Conservation (phyloP, 2,797 vertebrate species). For the Natrix natrix region DNA sequence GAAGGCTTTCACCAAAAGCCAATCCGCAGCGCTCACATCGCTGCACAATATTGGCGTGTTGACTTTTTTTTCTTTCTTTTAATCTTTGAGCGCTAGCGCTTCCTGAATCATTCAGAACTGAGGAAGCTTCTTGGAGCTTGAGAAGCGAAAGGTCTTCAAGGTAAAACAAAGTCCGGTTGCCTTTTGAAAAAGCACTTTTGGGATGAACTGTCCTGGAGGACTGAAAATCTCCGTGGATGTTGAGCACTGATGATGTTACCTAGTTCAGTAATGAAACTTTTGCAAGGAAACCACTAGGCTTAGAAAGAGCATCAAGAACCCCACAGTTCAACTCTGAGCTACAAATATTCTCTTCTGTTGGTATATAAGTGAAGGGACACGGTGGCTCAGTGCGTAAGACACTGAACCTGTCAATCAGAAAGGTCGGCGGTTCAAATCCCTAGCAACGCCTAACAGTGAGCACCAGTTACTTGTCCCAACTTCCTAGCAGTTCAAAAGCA, state of each 20-base stretch:
- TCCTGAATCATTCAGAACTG: background rate
- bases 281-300: background rate
- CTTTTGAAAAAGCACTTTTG: background rate
- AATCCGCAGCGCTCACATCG: background rate
- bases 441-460: too few relatives aligned
- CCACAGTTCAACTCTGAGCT: background rate
- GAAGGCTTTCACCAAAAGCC: background rate
- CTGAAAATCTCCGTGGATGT: background rate
- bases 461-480: too few relatives aligned
- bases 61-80: background rate
- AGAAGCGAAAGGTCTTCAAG: background rate
- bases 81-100: background rate
- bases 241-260: background rate
- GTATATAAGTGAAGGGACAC: background rate
- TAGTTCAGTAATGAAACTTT: background rate
- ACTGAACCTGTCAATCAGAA: too few relatives aligned
- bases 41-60: background rate
- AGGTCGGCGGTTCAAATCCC: too few relatives aligned
- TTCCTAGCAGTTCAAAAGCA: too few relatives aligned
- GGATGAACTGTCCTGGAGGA: background rate
- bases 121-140: background rate
- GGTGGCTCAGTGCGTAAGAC: too few relatives aligned
- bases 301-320: background rate
- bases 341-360: background rate
- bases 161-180: background rate